These are phyloP conservation scores for Lordiphosa clarofinis DNA, from an alignment of 1,140 invertebrate species.

Conservation along the genomic window DNA sequence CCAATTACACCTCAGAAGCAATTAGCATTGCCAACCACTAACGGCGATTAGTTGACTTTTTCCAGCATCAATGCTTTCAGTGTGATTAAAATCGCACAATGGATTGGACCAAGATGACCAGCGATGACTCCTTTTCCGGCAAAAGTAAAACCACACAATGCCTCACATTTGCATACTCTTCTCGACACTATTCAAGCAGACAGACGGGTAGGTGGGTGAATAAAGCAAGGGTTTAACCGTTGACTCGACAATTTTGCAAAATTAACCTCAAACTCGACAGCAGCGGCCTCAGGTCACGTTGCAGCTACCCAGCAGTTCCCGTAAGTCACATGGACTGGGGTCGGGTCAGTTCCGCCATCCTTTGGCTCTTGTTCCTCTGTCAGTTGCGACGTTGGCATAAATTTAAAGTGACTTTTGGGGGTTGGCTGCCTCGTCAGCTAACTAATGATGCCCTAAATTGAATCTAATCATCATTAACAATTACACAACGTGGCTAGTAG, in stretches of 20 bases:
- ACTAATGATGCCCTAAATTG: constrained; percentile 80
- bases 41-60: constrained; percentile 12
- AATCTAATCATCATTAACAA: constrained; percentile 80
- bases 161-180: constrained; percentile 50
- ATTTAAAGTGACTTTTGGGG: constrained; percentile 53
- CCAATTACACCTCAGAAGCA: constrained; percentile 4
- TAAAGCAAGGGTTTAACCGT: constrained; percentile 37
- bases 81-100: constrained; percentile 20
- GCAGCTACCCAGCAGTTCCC: constrained; percentile 41
- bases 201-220: background rate
- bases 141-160: constrained; percentile 35
- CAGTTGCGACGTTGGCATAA: constrained; percentile 69
- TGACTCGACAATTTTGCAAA: constrained; percentile 77
- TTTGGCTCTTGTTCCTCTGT: constrained; percentile 1
- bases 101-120: constrained; percentile 14
- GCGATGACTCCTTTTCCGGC: constrained; percentile 13
- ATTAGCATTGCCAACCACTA: constrained; percentile 7
- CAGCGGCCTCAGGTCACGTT: constrained; percentile 70
- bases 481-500: constrained; percentile 64
- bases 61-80: constrained; percentile 4
- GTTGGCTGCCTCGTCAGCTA: constrained; percentile 55
- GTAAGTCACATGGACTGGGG: constrained; percentile 62
- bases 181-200: constrained; percentile 3
- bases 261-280: constrained; percentile 69
- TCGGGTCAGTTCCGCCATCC: constrained; percentile 14